Evolutionary conservation across 2,797 vertebrate genomes (phyloP).

Genomic region (Danio aesculapii): DNA sequence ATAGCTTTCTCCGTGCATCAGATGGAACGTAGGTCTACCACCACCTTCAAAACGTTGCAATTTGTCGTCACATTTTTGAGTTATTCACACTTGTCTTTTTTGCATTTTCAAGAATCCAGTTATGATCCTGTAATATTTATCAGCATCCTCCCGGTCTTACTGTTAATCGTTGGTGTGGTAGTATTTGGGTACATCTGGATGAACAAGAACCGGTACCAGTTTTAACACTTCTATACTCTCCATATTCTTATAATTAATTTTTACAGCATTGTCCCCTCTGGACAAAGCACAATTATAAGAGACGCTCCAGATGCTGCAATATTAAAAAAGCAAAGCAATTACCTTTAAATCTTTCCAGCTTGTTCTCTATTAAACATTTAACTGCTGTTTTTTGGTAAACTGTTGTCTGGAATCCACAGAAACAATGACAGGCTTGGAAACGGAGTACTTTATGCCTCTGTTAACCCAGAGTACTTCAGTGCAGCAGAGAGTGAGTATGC

Average conservation of each 20-base stretch:
- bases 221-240: background rate
- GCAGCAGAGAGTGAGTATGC: slow-evolving; percentile 92
- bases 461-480: slow-evolving; percentile 98
- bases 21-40: slow-evolving; percentile 83
- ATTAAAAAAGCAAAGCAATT: slow-evolving; percentile 30
- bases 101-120: slow-evolving; percentile 71
- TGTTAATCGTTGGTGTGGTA: slow-evolving; percentile 79
- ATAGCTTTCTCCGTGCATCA: slow-evolving; percentile 87
- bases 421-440: slow-evolving; percentile 93
- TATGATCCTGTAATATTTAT: slow-evolving; percentile 87
- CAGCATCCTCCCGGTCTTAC: slow-evolving; percentile 82
- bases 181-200: slow-evolving; percentile 80
- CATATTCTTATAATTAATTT: background rate
- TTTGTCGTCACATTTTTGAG: background rate
- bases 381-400: slow-evolving; percentile 29
- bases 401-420: slow-evolving; percentile 70
- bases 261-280: background rate
- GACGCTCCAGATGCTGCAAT: slow-evolving; percentile 3
- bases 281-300: background rate
- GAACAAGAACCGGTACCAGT: slow-evolving; percentile 89
- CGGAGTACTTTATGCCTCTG: slow-evolving; percentile 96
- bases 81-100: background rate
- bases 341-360: slow-evolving; percentile 40
- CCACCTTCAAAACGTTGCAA: background rate
- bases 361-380: slow-evolving; percentile 39